phyloP scores from a whole-genome alignment of 2,797 vertebrate genomes.

The Falco columbarius region DNA sequence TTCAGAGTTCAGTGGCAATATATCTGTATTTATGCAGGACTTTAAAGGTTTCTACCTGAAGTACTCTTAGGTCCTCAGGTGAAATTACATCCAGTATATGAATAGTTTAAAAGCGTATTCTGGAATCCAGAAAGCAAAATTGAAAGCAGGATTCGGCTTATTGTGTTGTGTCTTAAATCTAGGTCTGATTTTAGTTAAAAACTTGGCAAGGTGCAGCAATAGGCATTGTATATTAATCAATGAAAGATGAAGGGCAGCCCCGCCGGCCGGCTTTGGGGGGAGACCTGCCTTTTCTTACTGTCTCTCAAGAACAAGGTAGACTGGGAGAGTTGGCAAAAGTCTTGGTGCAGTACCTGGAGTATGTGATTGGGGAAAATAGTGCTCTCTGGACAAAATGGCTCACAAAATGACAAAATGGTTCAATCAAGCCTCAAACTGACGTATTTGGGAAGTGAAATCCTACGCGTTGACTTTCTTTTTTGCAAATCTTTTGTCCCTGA shows the following conservation, averaged over 20 bases:
- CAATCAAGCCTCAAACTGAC: rapidly evolving
- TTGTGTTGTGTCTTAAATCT: slow-evolving; percentile 22
- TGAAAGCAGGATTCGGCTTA: slow-evolving; percentile 55
- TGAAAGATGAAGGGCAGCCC: slow-evolving; percentile 11
- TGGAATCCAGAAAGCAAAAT: slow-evolving; percentile 46
- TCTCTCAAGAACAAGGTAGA: neutral
- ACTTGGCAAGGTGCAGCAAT: neutral
- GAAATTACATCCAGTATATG: slow-evolving; percentile 38
- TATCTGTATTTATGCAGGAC: neutral
- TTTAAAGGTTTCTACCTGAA: neutral
- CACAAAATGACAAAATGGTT: neutral
- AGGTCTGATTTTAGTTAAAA: slow-evolving; percentile 58
- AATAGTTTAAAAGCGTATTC: neutral
- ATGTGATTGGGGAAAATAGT: neutral
- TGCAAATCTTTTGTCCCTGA: neutral
- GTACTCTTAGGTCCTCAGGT: slow-evolving; percentile 21
- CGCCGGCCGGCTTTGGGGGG: neutral
- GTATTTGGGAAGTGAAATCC: neutral
- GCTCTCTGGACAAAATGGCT: neutral
- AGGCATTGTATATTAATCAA: neutral
- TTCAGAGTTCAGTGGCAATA: neutral
- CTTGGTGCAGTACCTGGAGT: neutral
- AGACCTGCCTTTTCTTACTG: neutral
- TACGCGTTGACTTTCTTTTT: rapidly evolving
- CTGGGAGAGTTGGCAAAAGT: neutral